A percentile compares a stretch with the other conserved stretches of the same genome.
phyloP scores from a whole-genome alignment of 2,888 invertebrate species.

The Quadriops clusia region DNA sequence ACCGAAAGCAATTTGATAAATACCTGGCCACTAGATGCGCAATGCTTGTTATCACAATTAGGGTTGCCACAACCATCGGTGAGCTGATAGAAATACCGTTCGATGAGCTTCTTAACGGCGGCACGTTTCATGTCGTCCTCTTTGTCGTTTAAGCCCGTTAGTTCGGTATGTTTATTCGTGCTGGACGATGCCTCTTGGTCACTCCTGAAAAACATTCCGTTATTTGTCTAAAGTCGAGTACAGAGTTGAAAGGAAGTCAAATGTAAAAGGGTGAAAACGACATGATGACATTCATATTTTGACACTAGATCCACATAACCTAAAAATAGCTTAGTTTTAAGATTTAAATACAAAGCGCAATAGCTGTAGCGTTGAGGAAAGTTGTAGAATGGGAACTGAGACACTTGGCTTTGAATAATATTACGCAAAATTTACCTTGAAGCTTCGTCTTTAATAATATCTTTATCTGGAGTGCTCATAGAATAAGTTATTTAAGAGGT shows the following conservation, averaged over 20 bases:
- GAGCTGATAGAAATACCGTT: conserved; percentile 85
- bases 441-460: conserved; percentile 39
- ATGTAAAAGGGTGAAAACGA: background rate
- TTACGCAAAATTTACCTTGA: conserved; percentile 34
- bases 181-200: conserved; percentile 36
- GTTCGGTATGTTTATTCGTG: conserved; percentile 17
- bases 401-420: too few species aligned
- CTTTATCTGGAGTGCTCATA: conserved; percentile 39
- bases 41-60: conserved; percentile 74
- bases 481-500: conserved; percentile 26
- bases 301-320: too few species aligned
- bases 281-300: too few species aligned
- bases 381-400: too few species aligned
- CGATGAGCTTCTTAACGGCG: conserved; percentile 75
- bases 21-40: conserved; percentile 84
- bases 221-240: conserved; percentile 1
- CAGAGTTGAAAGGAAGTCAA: background rate
- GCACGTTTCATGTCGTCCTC: conserved; percentile 62
- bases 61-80: conserved; percentile 85
- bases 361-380: too few species aligned
- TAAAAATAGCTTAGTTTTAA: too few species aligned
- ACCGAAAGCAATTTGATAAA: too few species aligned
- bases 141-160: conserved; percentile 27
- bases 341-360: too few species aligned
- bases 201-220: conserved; percentile 24